Conservation (phyloP, 2,797 vertebrate species). For the Galaxias olidus region DNA sequence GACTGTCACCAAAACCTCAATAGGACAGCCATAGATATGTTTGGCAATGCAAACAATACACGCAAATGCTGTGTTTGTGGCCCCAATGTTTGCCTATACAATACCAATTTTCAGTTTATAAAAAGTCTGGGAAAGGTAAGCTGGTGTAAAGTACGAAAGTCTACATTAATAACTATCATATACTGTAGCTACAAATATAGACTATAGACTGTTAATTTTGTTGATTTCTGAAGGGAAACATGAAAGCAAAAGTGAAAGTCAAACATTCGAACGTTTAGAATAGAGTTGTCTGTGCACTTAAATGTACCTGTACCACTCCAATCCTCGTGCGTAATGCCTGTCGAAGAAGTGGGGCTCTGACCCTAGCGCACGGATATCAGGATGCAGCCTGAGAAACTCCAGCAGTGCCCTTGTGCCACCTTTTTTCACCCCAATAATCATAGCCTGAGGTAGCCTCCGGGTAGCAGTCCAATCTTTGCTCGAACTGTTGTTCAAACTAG, state of each 20-base stretch:
- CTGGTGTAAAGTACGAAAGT: too few relatives aligned
- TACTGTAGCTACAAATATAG: too few relatives aligned
- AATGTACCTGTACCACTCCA: conserved; percentile 82
- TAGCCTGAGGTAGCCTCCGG: conserved; percentile 76
- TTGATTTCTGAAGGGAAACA: too few relatives aligned
- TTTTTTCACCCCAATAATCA: conserved; percentile 82
- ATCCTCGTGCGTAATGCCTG: conserved; percentile 79
- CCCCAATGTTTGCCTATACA: neutral
- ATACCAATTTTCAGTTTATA: neutral
- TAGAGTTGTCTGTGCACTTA: too few relatives aligned
- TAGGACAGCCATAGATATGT: conserved; percentile 48
- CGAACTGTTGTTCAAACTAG: conserved; percentile 57
- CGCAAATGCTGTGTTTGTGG: neutral
- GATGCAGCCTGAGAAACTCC: conserved; percentile 82
- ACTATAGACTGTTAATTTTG: too few relatives aligned
- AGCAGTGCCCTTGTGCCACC: conserved; percentile 79
- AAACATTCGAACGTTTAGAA: too few relatives aligned
- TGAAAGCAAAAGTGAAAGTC: too few relatives aligned
- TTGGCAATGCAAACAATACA: conserved; percentile 46
- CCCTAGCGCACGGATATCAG: conserved; percentile 79
- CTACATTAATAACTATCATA: too few relatives aligned
- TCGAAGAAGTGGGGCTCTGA: conserved; percentile 84
- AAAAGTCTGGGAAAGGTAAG: neutral
- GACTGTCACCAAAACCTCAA: conserved; percentile 55
- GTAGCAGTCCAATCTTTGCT: conserved; percentile 73